Evolutionary conservation across 2,888 invertebrate species (phyloP).

Genomic region (Malacosoma neustria): DNA sequence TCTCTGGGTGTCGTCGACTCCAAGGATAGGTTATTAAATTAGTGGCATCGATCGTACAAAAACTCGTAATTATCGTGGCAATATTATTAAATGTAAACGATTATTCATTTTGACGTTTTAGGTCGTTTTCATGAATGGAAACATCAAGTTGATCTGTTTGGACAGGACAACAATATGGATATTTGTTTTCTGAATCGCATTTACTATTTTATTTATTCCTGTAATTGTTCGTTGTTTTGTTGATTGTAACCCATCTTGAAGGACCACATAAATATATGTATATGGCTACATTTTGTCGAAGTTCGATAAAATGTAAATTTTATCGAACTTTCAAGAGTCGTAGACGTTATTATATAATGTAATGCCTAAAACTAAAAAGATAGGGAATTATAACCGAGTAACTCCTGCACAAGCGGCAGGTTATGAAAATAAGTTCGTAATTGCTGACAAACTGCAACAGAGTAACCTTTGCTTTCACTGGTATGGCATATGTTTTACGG

Average conservation of each 20-base stretch:
- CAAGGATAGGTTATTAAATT: constrained; percentile 64
- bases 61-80: constrained; percentile 40
- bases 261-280: constrained; percentile 1
- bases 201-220: constrained; percentile 2
- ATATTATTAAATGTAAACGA: constrained; percentile 24
- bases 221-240: neutral
- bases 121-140: constrained; percentile 28
- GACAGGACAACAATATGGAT: constrained; percentile 6
- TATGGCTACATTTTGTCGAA: neutral
- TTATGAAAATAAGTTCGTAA: no score
- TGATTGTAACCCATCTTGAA: constrained; percentile 21
- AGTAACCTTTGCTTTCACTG: no score
- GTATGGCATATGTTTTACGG: no score
- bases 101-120: constrained; percentile 29
- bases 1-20: constrained; percentile 63
- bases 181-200: constrained; percentile 3
- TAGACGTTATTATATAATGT: no score
- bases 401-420: no score
- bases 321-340: no score
- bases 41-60: constrained; percentile 50
- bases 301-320: no score
- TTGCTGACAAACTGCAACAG: no score
- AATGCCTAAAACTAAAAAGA: no score
- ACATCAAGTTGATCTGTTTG: constrained; percentile 19
- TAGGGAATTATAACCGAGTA: no score